Evolutionary conservation across 1,140 invertebrate genomes (phyloP), one percentile per base, ranked within the genome.

Genomic region (Helicoverpa armigera): DNA sequence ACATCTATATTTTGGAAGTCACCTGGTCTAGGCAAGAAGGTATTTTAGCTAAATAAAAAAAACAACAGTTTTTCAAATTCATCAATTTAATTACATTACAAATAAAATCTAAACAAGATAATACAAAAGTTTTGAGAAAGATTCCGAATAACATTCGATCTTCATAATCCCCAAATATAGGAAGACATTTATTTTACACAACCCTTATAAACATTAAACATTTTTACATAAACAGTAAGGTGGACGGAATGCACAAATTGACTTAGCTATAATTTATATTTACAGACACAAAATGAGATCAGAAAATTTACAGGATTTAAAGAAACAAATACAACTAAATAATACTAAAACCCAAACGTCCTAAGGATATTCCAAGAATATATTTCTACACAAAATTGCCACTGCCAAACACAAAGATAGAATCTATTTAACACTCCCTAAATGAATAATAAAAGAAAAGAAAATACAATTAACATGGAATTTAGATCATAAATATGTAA

Each of bases 221-320:
- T 70, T 60, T 75, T 61, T 72, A 74, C 51, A 56, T 18, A 75
- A 65, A 81, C 43, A 77, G 73, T 73, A 76, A 79, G 72, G 82
- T 84, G 90, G 91, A 90, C 89, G 90, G 88, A 90, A 69, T 82
- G 61, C 60, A 81, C 74, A 85, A 63, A 84, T 86, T 90, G 83
- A 89, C 87, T 91, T 87, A 91, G 82, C 56, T 73, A 87, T 88
- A 90, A 85, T 85, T 88, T 86, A 89, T 93, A 91, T 91, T 88
- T 91, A 93, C 89, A 93, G 80, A 89, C 65, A 84, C 48, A 90
- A 89, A 88, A 91, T 94, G 92, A 94, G 92, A 94, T 94, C 92
- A 94, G 87, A 91, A 85, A 92, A 89, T 89, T 61, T 91, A 91
- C 88, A 91, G 85, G 81, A 75, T 77, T 82, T 82, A 53, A 85